Conservation (phyloP, 2,888 invertebrate genomes). For the Pasiphila rectangulata region DNA sequence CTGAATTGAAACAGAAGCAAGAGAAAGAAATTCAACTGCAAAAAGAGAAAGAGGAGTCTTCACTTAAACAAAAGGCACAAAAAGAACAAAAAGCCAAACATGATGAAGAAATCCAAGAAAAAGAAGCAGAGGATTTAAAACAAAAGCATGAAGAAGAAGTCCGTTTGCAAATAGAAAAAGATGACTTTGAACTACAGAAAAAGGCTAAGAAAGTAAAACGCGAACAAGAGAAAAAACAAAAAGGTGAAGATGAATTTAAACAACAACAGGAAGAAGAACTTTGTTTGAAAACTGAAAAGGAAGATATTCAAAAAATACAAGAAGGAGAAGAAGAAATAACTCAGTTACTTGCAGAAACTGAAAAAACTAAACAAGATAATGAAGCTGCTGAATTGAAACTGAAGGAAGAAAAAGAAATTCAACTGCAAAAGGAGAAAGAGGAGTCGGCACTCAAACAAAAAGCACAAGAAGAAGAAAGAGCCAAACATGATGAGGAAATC, state of each 20-base stretch:
- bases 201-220: slow-evolving; percentile 5
- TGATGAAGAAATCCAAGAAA: too few species aligned
- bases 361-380: too few species aligned
- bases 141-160: too few species aligned
- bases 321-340: slow-evolving; percentile 12
- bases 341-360: background rate
- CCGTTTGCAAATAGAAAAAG: slow-evolving; percentile 4
- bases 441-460: too few species aligned
- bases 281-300: slow-evolving; percentile 11
- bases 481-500: too few species aligned
- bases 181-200: slow-evolving; percentile 3
- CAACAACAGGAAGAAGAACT: slow-evolving; percentile 17
- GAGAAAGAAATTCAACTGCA: background rate
- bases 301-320: slow-evolving; percentile 8
- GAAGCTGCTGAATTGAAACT: too few species aligned
- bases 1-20: background rate
- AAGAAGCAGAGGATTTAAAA: too few species aligned
- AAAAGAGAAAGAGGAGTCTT: slow-evolving; percentile 7
- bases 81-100: too few species aligned
- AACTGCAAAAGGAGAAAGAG: too few species aligned
- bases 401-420: too few species aligned
- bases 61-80: too few species aligned
- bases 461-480: too few species aligned
- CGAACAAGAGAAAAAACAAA: slow-evolving; percentile 17
- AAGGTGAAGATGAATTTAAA: slow-evolving; percentile 12